Conservation (phyloP, 2,113 vertebrate genomes). For the Elephas maximus region DNA sequence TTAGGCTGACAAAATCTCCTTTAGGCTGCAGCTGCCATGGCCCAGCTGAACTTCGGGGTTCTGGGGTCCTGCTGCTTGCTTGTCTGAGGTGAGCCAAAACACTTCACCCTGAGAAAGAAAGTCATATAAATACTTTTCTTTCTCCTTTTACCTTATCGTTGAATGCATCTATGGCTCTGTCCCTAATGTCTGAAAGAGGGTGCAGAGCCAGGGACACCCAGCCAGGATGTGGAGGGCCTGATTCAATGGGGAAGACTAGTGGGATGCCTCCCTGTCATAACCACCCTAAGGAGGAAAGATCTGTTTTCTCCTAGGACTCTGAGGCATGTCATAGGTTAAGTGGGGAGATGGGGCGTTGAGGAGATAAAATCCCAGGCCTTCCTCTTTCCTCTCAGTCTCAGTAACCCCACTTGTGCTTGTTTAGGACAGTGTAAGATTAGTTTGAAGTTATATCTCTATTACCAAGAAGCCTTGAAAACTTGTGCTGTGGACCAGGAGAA, state of each 20-base stretch:
- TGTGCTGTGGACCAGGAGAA: background rate
- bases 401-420: background rate
- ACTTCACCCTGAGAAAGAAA: background rate
- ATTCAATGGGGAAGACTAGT: background rate
- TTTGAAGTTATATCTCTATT: background rate
- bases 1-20: background rate
- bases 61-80: background rate
- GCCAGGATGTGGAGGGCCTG: background rate
- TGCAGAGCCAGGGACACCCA: constrained; percentile 2
- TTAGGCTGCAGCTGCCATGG: background rate
- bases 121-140: background rate
- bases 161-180: constrained; percentile 1
- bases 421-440: background rate
- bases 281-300: background rate
- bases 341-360: background rate
- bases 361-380: background rate
- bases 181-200: background rate
- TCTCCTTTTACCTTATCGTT: background rate
- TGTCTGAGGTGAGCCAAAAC: background rate
- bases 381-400: background rate
- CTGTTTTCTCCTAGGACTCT: background rate
- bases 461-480: constrained; percentile 10
- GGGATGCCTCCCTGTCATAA: background rate
- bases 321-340: background rate
- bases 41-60: background rate